Conservation (phyloP, 2,797 vertebrate species). For the Pipistrellus nathusii region DNA sequence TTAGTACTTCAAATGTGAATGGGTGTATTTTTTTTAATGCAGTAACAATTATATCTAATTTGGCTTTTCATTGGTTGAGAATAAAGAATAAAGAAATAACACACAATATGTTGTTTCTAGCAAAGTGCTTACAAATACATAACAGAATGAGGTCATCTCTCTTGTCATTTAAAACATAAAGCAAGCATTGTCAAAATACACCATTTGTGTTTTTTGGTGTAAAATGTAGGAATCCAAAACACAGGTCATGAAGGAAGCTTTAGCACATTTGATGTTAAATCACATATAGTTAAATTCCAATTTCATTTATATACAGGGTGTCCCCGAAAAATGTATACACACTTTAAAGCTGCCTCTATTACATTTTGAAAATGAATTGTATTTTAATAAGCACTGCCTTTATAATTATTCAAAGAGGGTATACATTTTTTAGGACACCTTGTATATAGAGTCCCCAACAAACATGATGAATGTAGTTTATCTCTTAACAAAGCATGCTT, state of each 20-base stretch:
- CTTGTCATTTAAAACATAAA: slow-evolving; percentile 55
- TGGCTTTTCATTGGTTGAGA: slow-evolving; percentile 61
- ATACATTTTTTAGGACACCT: too few species aligned
- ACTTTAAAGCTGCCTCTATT: too few species aligned
- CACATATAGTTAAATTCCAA: slow-evolving; percentile 53
- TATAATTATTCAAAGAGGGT: too few species aligned
- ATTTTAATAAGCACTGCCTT: too few species aligned
- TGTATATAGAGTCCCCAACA: not conserved
- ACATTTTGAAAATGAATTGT: not conserved
- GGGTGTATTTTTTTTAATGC: too few species aligned
- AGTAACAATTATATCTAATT: slow-evolving; percentile 44
- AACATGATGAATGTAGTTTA: slow-evolving; percentile 46
- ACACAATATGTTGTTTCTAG: slow-evolving; percentile 47
- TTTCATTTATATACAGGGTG: slow-evolving; percentile 40
- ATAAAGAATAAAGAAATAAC: slow-evolving; percentile 38
- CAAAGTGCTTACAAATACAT: slow-evolving; percentile 47
- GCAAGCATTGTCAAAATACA: slow-evolving; percentile 50
- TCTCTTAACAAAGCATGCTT: slow-evolving; percentile 65
- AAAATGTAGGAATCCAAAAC: slow-evolving; percentile 38
- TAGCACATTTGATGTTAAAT: not conserved
- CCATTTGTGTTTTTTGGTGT: slow-evolving; percentile 40
- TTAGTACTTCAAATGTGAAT: not conserved
- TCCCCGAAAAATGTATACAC: too few species aligned
- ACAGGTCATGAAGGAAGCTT: slow-evolving; percentile 51
- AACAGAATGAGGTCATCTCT: slow-evolving; percentile 21